Evolutionary conservation across 1,140 invertebrate species (phyloP), one percentile per base, ranked within the genome.

Genomic region (Solen grandis): DNA sequence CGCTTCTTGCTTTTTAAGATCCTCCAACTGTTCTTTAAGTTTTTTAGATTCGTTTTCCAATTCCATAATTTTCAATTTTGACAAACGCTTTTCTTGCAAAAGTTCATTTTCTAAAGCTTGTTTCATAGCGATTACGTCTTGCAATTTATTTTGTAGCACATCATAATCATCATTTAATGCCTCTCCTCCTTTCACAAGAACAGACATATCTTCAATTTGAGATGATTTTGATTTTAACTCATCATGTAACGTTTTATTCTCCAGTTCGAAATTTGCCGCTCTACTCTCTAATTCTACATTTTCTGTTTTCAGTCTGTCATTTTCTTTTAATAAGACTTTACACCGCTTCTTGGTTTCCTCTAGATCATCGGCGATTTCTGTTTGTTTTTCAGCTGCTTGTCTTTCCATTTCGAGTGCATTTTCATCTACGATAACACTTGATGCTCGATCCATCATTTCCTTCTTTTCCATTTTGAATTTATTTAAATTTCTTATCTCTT

Each of bases 101-200:
- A 77, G 62, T 63, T 77, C 74, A 29, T 57, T 77, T 55, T 77
- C 74, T 35, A 77, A 57, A 5, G 62, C 74, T 46, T 65, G 59
- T 0, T 38, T 35, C 27, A 22, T 36, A 22, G 74, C 74, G 35
- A 25, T 77, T 2, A 77, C 8, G 36, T 77, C 74, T 25, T 77
- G 65, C 29, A 77, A 29, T 57, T 63, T 31, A 10, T 77, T 62
- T 66, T 77, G 60, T 13, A 77, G 35, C 8, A 33, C 62, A 29
- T 66, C 5, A 33, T 35, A 77, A 14, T 77, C 74, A n/a, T 77
- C 62, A 38, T 65, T 77, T 10, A 77, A 52, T 41, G 33, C 57
- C 41, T 77, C 27, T 0, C 74, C 74, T 16, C 62, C 74, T 54
- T 52, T 3, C 5, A 63, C 50, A 22, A 54, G 19, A 54, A 77